Evolutionary conservation across 2,888 invertebrate species (phyloP).

Genomic region (Tetheella fluctuosa): DNA sequence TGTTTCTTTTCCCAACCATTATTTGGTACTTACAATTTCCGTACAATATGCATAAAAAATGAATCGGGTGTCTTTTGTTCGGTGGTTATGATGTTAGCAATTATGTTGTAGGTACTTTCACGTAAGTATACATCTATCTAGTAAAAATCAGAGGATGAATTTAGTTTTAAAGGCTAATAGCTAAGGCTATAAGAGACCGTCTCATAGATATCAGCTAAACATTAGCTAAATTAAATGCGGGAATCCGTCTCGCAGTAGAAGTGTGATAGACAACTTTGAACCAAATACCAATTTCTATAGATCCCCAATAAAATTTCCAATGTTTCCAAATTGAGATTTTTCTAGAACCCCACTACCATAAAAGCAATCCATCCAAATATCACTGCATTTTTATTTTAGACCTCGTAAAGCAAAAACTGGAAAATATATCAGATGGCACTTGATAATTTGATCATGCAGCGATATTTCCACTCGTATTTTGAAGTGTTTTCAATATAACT

Average conservation of each 20-base stretch:
- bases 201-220: not conserved
- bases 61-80: too few relatives aligned
- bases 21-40: too few relatives aligned
- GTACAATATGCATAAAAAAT: too few relatives aligned
- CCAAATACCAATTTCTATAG: conserved; percentile 36
- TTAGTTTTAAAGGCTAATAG: not conserved
- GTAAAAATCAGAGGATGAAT: not conserved
- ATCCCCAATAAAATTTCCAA: conserved; percentile 40
- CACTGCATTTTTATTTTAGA: not conserved
- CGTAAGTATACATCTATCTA: not conserved
- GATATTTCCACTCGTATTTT: not conserved
- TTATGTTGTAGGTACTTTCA: too few relatives aligned
- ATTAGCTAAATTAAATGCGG: conserved; percentile 6
- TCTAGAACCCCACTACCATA: conserved; percentile 22
- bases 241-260: conserved; percentile 1
- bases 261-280: conserved; percentile 26
- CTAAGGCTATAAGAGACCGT: not conserved
- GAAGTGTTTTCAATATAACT: not conserved
- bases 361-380: conserved; percentile 6
- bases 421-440: conserved; percentile 6
- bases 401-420: not conserved
- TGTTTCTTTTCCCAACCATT: too few relatives aligned
- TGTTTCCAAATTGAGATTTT: conserved; percentile 41
- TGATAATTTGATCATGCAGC: not conserved
- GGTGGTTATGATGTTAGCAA: too few relatives aligned